phyloP scores from a whole-genome alignment of 2,113 vertebrate genomes.

The Mystacornis crossleyi region DNA sequence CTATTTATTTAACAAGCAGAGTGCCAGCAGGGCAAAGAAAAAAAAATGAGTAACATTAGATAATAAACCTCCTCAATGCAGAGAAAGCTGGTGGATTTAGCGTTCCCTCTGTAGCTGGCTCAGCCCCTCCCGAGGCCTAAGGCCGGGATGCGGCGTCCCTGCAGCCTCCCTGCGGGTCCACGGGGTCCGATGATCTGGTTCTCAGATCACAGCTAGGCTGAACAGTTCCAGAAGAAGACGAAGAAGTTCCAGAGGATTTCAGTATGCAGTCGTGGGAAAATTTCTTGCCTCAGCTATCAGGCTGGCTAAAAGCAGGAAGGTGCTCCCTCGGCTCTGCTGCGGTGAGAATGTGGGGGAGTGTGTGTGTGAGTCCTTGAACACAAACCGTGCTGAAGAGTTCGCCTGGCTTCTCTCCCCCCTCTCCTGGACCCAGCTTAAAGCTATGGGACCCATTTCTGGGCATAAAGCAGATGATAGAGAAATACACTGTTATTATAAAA shows the following conservation, averaged over 20 bases:
- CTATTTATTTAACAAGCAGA: background rate
- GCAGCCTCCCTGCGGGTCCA: background rate
- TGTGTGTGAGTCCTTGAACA: background rate
- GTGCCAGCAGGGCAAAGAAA: background rate
- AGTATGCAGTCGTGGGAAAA: background rate
- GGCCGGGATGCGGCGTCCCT: fast-evolving
- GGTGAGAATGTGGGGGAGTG: background rate
- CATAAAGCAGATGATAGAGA: background rate
- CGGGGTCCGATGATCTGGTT: background rate
- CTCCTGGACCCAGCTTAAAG: background rate
- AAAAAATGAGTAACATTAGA: background rate
- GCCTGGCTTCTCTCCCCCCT: background rate
- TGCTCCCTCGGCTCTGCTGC: background rate
- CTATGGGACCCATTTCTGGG: background rate
- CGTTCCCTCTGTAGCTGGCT: background rate
- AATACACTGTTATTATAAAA: background rate
- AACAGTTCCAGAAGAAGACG: background rate
- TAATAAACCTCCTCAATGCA: background rate
- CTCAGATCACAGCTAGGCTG: background rate
- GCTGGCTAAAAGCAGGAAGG: background rate
- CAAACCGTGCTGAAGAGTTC: background rate
- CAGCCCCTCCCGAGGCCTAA: background rate
- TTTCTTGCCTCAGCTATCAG: background rate
- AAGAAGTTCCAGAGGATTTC: background rate
- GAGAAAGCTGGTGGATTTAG: background rate